Evolutionary conservation across 2,797 vertebrate genomes (phyloP), one percentile per base, ranked within the genome.

Genomic region (Cichlasoma orientale): DNA sequence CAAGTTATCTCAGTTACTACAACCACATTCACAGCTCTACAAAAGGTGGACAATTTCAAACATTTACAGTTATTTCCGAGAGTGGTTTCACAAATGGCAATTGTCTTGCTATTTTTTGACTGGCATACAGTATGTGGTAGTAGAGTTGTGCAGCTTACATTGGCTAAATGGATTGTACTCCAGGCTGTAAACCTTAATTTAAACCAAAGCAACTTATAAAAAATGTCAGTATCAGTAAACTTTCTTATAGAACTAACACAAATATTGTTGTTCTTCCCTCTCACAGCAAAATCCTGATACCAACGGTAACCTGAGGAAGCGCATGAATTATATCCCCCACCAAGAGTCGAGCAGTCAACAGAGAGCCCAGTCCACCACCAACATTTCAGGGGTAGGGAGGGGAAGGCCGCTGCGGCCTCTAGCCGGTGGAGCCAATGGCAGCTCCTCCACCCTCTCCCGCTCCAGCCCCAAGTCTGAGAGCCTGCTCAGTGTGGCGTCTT

Each of bases 271-370:
- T 75, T 75, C 31, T 71, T 55, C 21, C 89, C 53, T 82, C 27
- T 78, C 58, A 85, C 94, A 95, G 87, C 96, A 97, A 95, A 97
- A 93, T 85, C 95, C 95, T 9, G 97, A 97, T 84, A 95, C 96
- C 47, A 99, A 97, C 27, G 96, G 97, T 54, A 98, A 97, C 75
- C 96, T 99, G 91, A 96, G 98, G 57, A 99, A 99, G 91, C 95
- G 98, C 82, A 95, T 93, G 27, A 98, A 97, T 81, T 96, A 97
- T 75, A 92, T 95, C 21, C 90, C 95, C 50, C 96, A 96, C 59
- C 94, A 95, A 0, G 97, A 97, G 83, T 36, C 92, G 11, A 95
- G 95, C 33, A 85, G 90, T 76, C 93, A 95, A 76, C 95, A 90
- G 90, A 96, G 90, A 92, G 93, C 95, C 59, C 96, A 97, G 88